Evolutionary conservation across 2,113 vertebrate genomes (phyloP).

Genomic region (Rhagologus leucostigma): DNA sequence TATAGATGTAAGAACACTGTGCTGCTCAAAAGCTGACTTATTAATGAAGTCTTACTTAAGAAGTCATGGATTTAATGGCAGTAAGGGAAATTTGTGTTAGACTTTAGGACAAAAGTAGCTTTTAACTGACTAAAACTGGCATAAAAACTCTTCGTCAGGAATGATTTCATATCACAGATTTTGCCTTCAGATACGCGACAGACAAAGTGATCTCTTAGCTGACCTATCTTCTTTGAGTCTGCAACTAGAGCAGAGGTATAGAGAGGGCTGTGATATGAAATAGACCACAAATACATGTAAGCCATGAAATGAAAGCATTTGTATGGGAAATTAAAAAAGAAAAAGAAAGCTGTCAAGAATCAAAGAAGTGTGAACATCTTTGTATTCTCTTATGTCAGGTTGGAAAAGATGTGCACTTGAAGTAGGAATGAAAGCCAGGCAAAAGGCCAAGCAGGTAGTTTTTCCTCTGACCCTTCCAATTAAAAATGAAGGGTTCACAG

Average conservation of each 20-base stretch:
- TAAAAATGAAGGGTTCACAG: background rate
- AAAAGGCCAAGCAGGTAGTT: background rate
- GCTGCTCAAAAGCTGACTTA: background rate
- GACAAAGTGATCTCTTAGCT: background rate
- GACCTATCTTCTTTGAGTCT: background rate
- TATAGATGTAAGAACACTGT: fast-evolving
- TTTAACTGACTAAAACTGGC: background rate
- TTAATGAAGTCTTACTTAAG: background rate
- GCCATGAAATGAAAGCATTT: background rate
- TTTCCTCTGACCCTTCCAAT: background rate
- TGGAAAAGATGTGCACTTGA: background rate
- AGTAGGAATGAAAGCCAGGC: background rate
- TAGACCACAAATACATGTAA: background rate
- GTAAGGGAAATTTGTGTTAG: background rate
- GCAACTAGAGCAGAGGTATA: background rate
- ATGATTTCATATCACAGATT: background rate
- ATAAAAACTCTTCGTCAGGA: background rate
- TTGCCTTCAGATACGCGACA: background rate
- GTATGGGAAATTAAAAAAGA: background rate
- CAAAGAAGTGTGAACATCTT: background rate
- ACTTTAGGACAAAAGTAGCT: background rate
- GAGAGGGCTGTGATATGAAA: background rate
- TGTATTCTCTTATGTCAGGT: background rate
- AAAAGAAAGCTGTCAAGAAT: background rate
- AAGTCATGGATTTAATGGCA: background rate